Conservation (phyloP, 2,797 vertebrate genomes). For the Sebastes paucispinis region DNA sequence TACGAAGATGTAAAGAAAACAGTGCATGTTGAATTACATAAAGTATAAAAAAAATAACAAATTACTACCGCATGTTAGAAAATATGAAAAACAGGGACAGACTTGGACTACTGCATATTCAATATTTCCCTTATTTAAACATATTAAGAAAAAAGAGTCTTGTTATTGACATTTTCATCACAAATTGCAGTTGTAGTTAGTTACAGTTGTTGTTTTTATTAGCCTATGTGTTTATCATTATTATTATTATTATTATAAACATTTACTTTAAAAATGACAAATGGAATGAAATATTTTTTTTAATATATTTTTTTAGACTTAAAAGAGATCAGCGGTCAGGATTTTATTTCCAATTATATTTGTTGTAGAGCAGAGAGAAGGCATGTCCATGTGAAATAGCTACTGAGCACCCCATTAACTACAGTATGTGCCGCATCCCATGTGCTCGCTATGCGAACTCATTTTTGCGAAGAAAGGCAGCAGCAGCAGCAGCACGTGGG, state of each 20-base stretch:
- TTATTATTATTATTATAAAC: constrained; percentile 30
- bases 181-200: neutral
- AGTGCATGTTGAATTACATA: neutral
- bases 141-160: neutral
- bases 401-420: neutral
- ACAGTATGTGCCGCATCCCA: neutral
- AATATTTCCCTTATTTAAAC: neutral
- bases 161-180: neutral
- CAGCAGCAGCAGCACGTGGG: neutral
- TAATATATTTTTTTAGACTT: neutral
- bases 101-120: neutral
- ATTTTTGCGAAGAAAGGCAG: neutral
- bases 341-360: neutral
- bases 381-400: neutral
- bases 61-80: neutral
- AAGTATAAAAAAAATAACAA: neutral
- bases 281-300: neutral
- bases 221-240: constrained; percentile 8
- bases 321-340: neutral
- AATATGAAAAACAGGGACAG: neutral
- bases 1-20: neutral
- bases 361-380: neutral
- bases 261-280: neutral
- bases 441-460: neutral
- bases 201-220: neutral